phyloP scores from a whole-genome alignment of 1,140 invertebrate genomes.

The Littorina saxatilis region DNA sequence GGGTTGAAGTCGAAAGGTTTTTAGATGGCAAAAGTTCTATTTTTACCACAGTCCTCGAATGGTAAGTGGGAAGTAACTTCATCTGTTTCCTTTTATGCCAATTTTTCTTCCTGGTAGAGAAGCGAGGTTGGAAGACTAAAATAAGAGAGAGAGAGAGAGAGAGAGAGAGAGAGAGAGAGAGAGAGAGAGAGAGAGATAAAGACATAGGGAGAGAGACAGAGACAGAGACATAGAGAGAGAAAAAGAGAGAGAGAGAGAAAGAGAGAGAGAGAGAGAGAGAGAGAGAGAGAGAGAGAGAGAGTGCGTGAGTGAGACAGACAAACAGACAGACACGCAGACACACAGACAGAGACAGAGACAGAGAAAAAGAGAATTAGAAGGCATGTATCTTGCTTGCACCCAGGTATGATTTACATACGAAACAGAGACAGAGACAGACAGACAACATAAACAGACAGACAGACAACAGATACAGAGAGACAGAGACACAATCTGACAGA shows the following conservation, averaged over 20 bases:
- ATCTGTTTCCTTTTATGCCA: no score
- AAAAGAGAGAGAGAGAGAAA: slow-evolving; percentile 6
- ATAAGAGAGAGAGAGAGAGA: no score
- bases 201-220: neutral
- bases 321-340: neutral
- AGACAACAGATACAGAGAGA: neutral
- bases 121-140: no score
- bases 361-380: neutral
- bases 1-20: no score
- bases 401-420: neutral
- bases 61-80: no score
- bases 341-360: no score
- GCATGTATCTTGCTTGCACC: no score
- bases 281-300: slow-evolving; percentile 12
- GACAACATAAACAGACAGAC: neutral
- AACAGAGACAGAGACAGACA: neutral
- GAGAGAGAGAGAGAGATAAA: no score
- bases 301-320: neutral
- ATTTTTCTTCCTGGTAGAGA: no score
- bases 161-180: no score
- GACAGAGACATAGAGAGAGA: slow-evolving; percentile 1
- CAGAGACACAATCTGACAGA: neutral
- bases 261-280: slow-evolving; percentile 15
- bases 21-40: no score
- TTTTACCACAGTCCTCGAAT: no score